Conservation (phyloP, 2,797 vertebrate species). For the Enteromius trimaculatus region DNA sequence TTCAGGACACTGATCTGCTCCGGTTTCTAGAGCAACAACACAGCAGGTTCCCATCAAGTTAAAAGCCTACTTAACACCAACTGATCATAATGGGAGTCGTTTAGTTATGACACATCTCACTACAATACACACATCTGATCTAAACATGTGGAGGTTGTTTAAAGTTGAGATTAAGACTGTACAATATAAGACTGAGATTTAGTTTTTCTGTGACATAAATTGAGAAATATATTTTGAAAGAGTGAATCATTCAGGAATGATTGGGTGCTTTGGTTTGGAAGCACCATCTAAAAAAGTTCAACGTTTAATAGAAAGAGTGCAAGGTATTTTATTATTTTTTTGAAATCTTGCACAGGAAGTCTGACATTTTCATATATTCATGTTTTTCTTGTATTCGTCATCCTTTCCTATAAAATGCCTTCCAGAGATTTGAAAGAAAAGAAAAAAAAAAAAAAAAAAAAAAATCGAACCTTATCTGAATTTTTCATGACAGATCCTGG, state of each 20-base stretch:
- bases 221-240: neutral
- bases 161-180: neutral
- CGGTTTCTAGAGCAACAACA: neutral
- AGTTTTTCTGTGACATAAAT: neutral
- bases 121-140: neutral
- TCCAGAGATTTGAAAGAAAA: too few species aligned
- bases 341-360: too few species aligned
- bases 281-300: neutral
- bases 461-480: too few species aligned
- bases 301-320: neutral
- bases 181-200: neutral
- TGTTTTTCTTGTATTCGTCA: too few species aligned
- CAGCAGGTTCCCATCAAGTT: neutral
- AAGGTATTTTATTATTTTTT: neutral
- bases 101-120: neutral
- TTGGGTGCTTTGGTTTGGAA: neutral
- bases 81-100: neutral
- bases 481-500: neutral
- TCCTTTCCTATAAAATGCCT: too few species aligned
- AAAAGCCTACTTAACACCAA: conserved; percentile 4
- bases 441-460: too few species aligned
- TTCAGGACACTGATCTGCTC: conserved; percentile 3
- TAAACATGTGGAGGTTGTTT: neutral
- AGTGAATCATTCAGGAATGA: neutral
- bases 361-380: too few species aligned